Conservation (phyloP, 2,888 invertebrate genomes). For the Steromphala cineraria region DNA sequence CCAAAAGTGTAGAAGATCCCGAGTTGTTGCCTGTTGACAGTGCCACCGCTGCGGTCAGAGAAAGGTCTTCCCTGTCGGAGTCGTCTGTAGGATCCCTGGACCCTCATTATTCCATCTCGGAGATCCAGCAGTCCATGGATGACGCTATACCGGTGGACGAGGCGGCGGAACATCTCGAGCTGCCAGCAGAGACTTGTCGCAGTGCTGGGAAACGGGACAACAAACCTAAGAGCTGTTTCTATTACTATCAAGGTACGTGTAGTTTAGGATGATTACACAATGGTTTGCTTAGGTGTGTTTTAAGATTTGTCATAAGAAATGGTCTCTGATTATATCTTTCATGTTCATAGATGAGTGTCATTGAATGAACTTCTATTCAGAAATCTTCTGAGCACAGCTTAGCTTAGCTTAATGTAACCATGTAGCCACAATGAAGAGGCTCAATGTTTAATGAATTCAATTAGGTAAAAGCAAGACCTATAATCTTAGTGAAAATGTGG, state of each 20-base stretch:
- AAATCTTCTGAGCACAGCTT: too few relatives aligned
- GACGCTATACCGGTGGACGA: slow-evolving; percentile 68
- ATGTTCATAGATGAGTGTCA: too few relatives aligned
- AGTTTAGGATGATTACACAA: too few relatives aligned
- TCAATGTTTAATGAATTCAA: too few relatives aligned
- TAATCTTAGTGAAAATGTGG: too few relatives aligned
- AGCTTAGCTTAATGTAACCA: too few relatives aligned
- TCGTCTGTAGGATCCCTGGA: slow-evolving; percentile 36
- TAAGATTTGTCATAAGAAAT: too few relatives aligned
- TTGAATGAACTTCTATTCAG: too few relatives aligned
- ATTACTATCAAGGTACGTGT: slow-evolving; percentile 87
- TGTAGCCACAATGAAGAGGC: too few relatives aligned
- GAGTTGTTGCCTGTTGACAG: not conserved
- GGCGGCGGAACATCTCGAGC: slow-evolving; percentile 74
- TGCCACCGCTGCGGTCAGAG: not conserved
- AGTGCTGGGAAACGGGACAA: slow-evolving; percentile 35
- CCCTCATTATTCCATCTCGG: slow-evolving; percentile 18
- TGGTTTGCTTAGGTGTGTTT: too few relatives aligned
- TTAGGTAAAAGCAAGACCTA: too few relatives aligned
- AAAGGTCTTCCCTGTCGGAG: not conserved
- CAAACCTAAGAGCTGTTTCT: slow-evolving; percentile 76
- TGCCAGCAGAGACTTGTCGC: slow-evolving; percentile 47
- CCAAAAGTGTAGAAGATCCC: not conserved
- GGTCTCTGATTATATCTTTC: too few relatives aligned
- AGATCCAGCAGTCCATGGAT: slow-evolving; percentile 36